Evolutionary conservation across 2,797 vertebrate species (phyloP).

Genomic region (Vespertilio murinus): DNA sequence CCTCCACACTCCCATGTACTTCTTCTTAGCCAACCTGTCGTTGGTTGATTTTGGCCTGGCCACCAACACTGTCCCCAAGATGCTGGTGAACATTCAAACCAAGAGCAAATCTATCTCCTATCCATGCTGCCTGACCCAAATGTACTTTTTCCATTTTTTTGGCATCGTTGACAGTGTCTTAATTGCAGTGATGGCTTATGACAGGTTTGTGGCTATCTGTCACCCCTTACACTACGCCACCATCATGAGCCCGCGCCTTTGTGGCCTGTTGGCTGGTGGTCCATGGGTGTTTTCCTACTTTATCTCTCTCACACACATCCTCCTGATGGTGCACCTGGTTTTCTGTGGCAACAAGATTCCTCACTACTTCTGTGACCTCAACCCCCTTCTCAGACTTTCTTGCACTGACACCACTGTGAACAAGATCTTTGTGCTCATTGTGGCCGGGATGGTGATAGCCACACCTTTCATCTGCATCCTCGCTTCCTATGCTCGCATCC

Average conservation of each 20-base stretch:
- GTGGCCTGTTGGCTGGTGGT: conserved; percentile 1
- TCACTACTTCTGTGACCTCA: conserved; percentile 78
- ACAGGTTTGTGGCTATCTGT: conserved; percentile 74
- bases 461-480: conserved; percentile 66
- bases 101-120: conserved; percentile 65
- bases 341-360: conserved; percentile 70
- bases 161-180: conserved; percentile 77
- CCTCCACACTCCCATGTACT: conserved; percentile 76
- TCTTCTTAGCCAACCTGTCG: conserved; percentile 76
- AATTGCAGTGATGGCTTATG: conserved; percentile 77
- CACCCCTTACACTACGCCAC: conserved; percentile 66
- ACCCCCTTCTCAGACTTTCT: conserved; percentile 71
- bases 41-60: conserved; percentile 72
- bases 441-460: conserved; percentile 62
- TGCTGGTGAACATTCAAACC: conserved; percentile 68
- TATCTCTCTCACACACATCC: conserved; percentile 72
- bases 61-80: conserved; percentile 72
- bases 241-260: conserved; percentile 59
- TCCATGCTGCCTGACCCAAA: conserved; percentile 70
- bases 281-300: conserved; percentile 57
- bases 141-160: conserved; percentile 77
- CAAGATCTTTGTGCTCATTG: conserved; percentile 60
- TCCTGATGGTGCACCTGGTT: conserved; percentile 60
- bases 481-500: conserved; percentile 57
- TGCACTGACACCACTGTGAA: conserved; percentile 57